A percentile compares a stretch with the other conserved stretches of the same genome.
phyloP scores from a whole-genome alignment of 2,797 vertebrate genomes.

The Carapus acus region DNA sequence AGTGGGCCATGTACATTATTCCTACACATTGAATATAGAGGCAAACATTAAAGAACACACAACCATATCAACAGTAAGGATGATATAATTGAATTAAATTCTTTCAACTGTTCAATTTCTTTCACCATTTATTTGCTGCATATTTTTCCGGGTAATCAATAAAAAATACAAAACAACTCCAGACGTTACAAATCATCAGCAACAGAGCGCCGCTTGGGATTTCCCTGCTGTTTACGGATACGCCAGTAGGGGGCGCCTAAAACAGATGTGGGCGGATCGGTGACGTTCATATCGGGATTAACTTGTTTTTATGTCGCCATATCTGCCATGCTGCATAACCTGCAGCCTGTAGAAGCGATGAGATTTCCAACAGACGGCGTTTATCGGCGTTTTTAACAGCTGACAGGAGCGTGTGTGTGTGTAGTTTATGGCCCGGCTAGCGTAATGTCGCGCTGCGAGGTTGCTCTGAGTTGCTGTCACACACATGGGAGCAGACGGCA shows the following conservation, averaged over 20 bases:
- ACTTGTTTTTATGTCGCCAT: slow-evolving; percentile 69
- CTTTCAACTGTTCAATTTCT: too few relatives aligned
- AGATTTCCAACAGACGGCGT: neutral
- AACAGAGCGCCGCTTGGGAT: too few relatives aligned
- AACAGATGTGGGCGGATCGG: slow-evolving; percentile 52
- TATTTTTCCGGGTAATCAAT: too few relatives aligned
- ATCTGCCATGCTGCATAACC: slow-evolving; percentile 31
- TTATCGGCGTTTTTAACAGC: neutral
- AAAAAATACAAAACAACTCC: too few relatives aligned
- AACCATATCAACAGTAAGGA: too few relatives aligned
- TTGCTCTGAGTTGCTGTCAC: slow-evolving; percentile 31
- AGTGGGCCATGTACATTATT: too few relatives aligned
- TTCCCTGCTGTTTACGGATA: too few relatives aligned
- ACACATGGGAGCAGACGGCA: slow-evolving; percentile 71
- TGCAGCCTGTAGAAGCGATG: neutral
- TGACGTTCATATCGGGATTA: slow-evolving; percentile 68
- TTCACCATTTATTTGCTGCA: too few relatives aligned
- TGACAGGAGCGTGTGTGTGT: neutral
- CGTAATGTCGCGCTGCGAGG: slow-evolving; percentile 26
- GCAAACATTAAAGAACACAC: too few relatives aligned
- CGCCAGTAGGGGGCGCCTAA: slow-evolving; percentile 45
- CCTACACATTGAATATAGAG: too few relatives aligned
- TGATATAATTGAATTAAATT: too few relatives aligned
- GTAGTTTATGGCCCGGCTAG: neutral
- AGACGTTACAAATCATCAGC: too few relatives aligned